Conservation (phyloP, 2,888 invertebrate species). For the Macroteleia sp. region DNA sequence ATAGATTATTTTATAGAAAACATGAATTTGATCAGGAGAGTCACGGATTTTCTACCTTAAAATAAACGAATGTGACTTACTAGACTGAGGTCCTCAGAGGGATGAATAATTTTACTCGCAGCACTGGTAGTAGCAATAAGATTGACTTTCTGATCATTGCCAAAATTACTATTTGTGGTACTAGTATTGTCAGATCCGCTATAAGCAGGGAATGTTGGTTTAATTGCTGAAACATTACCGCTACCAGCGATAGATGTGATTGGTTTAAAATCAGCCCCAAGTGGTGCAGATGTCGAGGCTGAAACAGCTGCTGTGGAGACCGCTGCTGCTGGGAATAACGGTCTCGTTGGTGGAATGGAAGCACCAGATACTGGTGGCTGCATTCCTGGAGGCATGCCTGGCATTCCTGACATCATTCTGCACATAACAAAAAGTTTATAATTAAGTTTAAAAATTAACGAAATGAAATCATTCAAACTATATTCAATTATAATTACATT, state of each 20-base stretch:
- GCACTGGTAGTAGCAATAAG: slow-evolving; percentile 92
- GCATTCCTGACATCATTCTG: slow-evolving; percentile 84
- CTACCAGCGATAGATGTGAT: slow-evolving; percentile 84
- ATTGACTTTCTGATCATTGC: slow-evolving; percentile 84
- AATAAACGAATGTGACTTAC: too few relatives aligned
- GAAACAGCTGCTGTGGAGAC: slow-evolving; percentile 86
- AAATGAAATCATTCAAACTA: too few relatives aligned
- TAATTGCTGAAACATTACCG: slow-evolving; percentile 84
- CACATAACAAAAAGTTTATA: too few relatives aligned
- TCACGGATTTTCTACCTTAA: too few relatives aligned
- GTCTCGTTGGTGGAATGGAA: slow-evolving; percentile 86
- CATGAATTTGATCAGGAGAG: too few relatives aligned
- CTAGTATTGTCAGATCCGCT: slow-evolving; percentile 79
- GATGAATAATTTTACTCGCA: slow-evolving; percentile 95
- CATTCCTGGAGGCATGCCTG: slow-evolving; percentile 84
- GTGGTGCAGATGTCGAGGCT: slow-evolving; percentile 83
- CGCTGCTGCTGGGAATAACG: slow-evolving; percentile 92
- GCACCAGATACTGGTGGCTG: slow-evolving; percentile 78
- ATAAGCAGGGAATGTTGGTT: slow-evolving; percentile 93
- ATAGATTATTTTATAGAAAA: too few relatives aligned
- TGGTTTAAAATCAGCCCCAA: slow-evolving; percentile 87
- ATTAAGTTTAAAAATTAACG: too few relatives aligned
- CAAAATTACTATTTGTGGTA: slow-evolving; percentile 84
- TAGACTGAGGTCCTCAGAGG: slow-evolving; percentile 95
- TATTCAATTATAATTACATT: too few relatives aligned